phyloP scores from a whole-genome alignment of 2,888 invertebrate species.

The Arge pagana region DNA sequence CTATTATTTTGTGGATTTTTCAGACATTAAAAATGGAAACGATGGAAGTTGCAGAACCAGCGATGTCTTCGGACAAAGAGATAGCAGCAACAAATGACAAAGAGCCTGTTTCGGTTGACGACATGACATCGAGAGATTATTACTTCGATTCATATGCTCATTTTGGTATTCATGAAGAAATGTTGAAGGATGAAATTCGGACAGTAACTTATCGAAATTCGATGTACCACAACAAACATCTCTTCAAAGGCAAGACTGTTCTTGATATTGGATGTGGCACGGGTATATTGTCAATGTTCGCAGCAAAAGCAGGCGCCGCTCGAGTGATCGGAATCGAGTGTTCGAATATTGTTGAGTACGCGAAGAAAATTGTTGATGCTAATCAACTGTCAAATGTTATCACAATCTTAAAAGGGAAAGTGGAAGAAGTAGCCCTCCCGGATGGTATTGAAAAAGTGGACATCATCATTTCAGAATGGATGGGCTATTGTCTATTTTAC shows the following conservation, averaged over 20 bases:
- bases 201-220: conserved; percentile 98
- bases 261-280: conserved; percentile 99
- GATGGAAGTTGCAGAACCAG: conserved; percentile 60
- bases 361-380: conserved; percentile 89
- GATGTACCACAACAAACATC: conserved; percentile 98
- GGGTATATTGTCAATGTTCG: conserved; percentile 99
- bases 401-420: conserved; percentile 86
- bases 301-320: conserved; percentile 96
- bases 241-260: conserved; percentile 91
- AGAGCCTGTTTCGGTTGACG: conserved; percentile 74
- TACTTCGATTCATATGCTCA: conserved; percentile 99
- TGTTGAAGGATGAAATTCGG: conserved; percentile 99
- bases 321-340: conserved; percentile 97
- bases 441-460: conserved; percentile 91
- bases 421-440: conserved; percentile 93
- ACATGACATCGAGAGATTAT: conserved; percentile 99
- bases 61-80: conserved; percentile 47
- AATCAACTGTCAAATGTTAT: conserved; percentile 80
- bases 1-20: no score
- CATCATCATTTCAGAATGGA: conserved; percentile 85
- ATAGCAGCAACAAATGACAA: conserved; percentile 43
- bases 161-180: conserved; percentile 99
- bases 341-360: conserved; percentile 98
- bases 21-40: conserved; percentile 60
- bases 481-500: conserved; percentile 92